A percentile compares a stretch with the other conserved stretches of the same genome.
phyloP scores from a whole-genome alignment of 2,113 vertebrate genomes.

The Entelurus aequoreus region DNA sequence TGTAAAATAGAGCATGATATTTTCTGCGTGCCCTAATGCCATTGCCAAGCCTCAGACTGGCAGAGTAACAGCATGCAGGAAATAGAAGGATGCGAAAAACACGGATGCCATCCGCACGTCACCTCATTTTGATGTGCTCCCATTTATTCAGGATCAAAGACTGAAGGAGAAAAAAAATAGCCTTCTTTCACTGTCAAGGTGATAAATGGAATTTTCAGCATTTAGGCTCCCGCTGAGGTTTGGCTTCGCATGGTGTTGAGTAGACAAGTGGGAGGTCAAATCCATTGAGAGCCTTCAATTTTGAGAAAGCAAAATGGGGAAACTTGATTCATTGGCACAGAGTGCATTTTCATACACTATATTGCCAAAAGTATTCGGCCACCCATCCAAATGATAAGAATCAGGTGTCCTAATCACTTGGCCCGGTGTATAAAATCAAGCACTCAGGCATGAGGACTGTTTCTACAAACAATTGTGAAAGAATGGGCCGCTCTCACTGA shows the following conservation, averaged over 20 bases:
- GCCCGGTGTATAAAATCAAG: too few species aligned
- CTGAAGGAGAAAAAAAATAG: conserved; percentile 25
- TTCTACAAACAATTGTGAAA: too few species aligned
- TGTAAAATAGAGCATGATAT: conserved; percentile 26
- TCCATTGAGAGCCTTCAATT: conserved; percentile 55
- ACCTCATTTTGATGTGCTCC: conserved; percentile 43
- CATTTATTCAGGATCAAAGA: conserved; percentile 26
- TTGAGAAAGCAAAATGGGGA: conserved; percentile 51
- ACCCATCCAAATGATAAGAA: too few species aligned
- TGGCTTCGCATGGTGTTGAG: conserved; percentile 34
- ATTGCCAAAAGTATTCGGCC: too few species aligned
- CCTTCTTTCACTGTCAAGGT: conserved; percentile 43
- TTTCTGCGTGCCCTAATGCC: conserved; percentile 22
- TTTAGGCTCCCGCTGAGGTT: conserved; percentile 45
- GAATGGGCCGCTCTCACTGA: too few species aligned
- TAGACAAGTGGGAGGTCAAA: conserved; percentile 29
- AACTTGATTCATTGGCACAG: conserved; percentile 25
- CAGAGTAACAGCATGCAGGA: conserved; percentile 17
- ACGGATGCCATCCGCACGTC: conserved; percentile 43
- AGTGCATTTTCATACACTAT: conserved; percentile 38
- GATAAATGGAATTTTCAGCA: conserved; percentile 64
- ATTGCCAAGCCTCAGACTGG: conserved; percentile 30
- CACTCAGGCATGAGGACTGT: too few species aligned
- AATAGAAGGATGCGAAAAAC: conserved; percentile 33
- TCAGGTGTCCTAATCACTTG: too few species aligned